phyloP scores from a whole-genome alignment of 2,888 invertebrate genomes.

The Sminthurides aquaticus region DNA sequence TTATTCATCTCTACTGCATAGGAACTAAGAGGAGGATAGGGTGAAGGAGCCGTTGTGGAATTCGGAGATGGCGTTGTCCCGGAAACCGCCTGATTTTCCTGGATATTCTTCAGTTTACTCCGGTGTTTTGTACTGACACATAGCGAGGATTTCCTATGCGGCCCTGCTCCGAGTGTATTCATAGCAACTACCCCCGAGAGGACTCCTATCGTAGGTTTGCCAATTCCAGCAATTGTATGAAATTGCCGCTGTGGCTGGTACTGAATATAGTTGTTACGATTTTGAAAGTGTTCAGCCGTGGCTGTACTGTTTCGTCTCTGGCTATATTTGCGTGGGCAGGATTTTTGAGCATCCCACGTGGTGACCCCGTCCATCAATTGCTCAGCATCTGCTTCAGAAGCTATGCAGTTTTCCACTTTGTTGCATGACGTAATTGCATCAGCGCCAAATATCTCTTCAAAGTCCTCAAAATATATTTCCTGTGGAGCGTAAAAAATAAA shows the following conservation, averaged over 20 bases:
- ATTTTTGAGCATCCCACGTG: background rate
- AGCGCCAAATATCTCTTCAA: conserved; percentile 40
- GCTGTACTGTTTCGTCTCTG: conserved; percentile 1
- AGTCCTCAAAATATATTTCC: conserved; percentile 43
- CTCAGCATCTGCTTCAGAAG: conserved; percentile 52
- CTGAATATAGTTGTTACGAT: background rate
- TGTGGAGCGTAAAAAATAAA: conserved; percentile 21
- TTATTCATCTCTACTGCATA: background rate
- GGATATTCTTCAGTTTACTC: background rate
- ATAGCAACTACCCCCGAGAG: background rate
- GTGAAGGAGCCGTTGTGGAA: background rate
- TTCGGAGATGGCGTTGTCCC: background rate
- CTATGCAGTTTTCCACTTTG: conserved; percentile 52
- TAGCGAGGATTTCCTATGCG: background rate
- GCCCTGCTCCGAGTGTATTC: background rate
- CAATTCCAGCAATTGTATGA: background rate
- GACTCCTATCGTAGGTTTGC: background rate
- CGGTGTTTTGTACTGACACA: background rate
- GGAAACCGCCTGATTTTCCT: background rate
- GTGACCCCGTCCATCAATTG: conserved; percentile 54
- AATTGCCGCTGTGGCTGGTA: background rate
- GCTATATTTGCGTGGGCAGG: background rate
- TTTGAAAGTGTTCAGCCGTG: background rate
- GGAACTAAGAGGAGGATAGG: background rate
- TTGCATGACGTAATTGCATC: conserved; percentile 79